phyloP scores from a whole-genome alignment of 1,140 invertebrate species.

The Lordiphosa mommai region DNA sequence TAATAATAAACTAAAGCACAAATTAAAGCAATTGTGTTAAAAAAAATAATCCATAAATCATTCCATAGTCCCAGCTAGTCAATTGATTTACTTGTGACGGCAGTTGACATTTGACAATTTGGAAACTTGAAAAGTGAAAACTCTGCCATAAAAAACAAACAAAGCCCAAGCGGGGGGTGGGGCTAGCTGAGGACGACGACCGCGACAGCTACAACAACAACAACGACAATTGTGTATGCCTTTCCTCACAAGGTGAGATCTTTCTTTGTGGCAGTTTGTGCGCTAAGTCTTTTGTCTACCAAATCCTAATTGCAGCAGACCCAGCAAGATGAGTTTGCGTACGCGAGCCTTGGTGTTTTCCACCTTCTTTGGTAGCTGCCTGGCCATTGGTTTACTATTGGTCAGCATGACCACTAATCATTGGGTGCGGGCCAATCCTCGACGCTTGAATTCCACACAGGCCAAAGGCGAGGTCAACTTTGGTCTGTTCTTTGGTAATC shows the following conservation, averaged over 20 bases:
- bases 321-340: constrained; percentile 67
- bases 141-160: too few relatives aligned
- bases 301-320: background rate
- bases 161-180: too few relatives aligned
- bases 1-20: too few relatives aligned
- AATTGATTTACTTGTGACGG: background rate
- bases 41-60: too few relatives aligned
- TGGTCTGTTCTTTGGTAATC: constrained; percentile 91
- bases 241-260: background rate
- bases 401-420: constrained; percentile 92
- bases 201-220: background rate
- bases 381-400: constrained; percentile 90
- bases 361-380: constrained; percentile 92
- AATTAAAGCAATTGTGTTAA: too few relatives aligned
- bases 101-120: too few relatives aligned
- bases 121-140: too few relatives aligned
- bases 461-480: constrained; percentile 90
- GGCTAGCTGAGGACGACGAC: too few relatives aligned
- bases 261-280: constrained; percentile 28
- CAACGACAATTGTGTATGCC: constrained; percentile 9
- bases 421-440: constrained; percentile 91
- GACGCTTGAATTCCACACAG: constrained; percentile 84
- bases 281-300: constrained; percentile 3
- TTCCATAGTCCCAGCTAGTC: too few relatives aligned
- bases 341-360: constrained; percentile 86